phyloP scores from a whole-genome alignment of 2,113 vertebrate species.

The Tetrao urogallus region DNA sequence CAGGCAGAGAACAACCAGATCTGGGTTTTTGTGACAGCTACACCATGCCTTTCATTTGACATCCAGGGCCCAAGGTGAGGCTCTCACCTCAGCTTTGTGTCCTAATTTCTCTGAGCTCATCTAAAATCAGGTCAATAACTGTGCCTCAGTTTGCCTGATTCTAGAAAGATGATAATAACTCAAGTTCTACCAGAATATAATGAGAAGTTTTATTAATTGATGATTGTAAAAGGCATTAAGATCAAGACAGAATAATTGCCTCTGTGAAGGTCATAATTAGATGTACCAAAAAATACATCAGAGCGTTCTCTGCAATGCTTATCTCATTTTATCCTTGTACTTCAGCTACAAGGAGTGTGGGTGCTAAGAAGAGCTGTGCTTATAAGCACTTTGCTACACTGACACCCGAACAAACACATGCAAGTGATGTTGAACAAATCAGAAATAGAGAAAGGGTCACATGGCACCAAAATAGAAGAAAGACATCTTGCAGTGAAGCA shows the following conservation, averaged over 20 bases:
- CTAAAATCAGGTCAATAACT: constrained; percentile 53
- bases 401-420: rapidly evolving
- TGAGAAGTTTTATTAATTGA: constrained; percentile 56
- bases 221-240: constrained; percentile 26
- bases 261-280: constrained; percentile 48
- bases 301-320: neutral
- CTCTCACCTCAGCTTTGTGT: neutral
- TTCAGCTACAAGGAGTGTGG: neutral
- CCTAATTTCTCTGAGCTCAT: constrained; percentile 13
- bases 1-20: rapidly evolving
- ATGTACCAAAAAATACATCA: neutral
- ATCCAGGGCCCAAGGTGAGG: neutral
- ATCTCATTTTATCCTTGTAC: neutral
- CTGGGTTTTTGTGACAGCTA: rapidly evolving
- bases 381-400: neutral
- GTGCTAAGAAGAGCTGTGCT: neutral
- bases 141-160: constrained; percentile 33
- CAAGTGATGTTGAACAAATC: neutral
- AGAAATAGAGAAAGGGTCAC: neutral
- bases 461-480: neutral
- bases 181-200: constrained; percentile 24
- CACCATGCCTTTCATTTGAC: neutral
- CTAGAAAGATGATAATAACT: constrained; percentile 42
- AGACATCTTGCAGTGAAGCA: neutral
- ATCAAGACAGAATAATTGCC: constrained; percentile 45